Base-by-base conservation (phyloP, 1,140 invertebrate species). In the Euura lappo region DNA sequence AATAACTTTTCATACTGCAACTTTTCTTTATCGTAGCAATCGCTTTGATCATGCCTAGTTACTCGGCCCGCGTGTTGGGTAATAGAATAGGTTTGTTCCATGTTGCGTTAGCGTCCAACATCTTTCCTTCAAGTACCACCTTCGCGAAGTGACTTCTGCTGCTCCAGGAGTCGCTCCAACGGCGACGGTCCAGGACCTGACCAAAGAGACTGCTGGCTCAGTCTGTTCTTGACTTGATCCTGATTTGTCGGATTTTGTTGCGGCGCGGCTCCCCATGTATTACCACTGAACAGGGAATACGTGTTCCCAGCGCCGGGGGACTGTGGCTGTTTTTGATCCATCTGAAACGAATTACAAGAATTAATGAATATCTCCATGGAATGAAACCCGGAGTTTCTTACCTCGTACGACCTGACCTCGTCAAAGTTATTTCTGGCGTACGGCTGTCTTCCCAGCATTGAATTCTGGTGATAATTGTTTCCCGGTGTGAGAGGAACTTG, bases 81-180 rank as follows among this genome's bases (percentile, higher is more conserved):
- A 60, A 60, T 8, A 60, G 51, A n/a, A 60, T 60, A 60, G 13
- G 51, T 60, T 60, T 60, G 51, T 60, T 60, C 51, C 51, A 60
- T 60, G 51, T 60, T 60, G 51, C 51, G 51, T 60, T 60, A 60
- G 51, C 51, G 51, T 60, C 13, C 6, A 60, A 60, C 51, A 60
- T 6, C 10, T 74, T 81, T 74, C 75, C 76, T 84, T 86, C 85
- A 86, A 75, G 84, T 87, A 67, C 83, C 84, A 44, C 84, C 83
- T 67, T 85, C 86, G 66, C 88, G 84, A 80, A 90, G 84, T 70
- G 93, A 92, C 79, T 93, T 93, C 85, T 96, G 94, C 79, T 94
- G 93, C 80, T 96, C 94, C 65, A 96, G 84, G 5, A 96, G 90
- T 72, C 93, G 90, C 81, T 95, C 94, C 44, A 96, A 86, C 0